phyloP scores from a whole-genome alignment of 2,888 invertebrate species.

The Drosophila recens region DNA sequence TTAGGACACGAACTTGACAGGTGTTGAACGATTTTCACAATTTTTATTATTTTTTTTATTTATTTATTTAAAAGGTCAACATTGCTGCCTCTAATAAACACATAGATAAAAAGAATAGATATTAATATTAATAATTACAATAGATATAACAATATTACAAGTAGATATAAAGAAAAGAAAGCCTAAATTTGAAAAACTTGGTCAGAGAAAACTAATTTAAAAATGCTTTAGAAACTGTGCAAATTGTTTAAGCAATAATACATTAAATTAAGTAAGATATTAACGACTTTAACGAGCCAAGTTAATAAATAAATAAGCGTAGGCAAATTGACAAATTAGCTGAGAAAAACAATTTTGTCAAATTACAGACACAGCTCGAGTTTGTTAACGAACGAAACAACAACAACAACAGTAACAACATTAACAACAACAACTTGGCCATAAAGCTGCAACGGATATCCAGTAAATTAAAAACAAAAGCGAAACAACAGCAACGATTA shows the following conservation, averaged over 20 bases:
- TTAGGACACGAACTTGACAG: conserved; percentile 55
- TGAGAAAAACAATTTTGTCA: conserved; percentile 50
- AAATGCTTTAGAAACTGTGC: conserved; percentile 3
- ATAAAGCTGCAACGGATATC: conserved; percentile 47
- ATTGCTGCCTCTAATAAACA: no score
- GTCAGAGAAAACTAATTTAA: conserved; percentile 30
- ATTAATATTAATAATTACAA: no score
- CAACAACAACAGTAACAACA: conserved; percentile 9
- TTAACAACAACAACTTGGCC: conserved; percentile 8
- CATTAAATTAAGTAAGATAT: conserved; percentile 24
- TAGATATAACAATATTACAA: no score
- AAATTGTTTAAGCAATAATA: conserved; percentile 41
- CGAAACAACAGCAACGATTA: conserved; percentile 27
- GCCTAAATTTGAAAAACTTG: conserved; percentile 23
- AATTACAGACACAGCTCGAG: conserved; percentile 21
- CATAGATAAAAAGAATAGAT: no score
- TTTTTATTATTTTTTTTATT: no score
- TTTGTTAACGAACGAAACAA: conserved; percentile 11
- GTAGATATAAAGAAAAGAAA: no score
- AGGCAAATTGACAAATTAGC: conserved; percentile 77
- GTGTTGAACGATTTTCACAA: conserved; percentile 47
- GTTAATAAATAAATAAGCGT: conserved; percentile 49
- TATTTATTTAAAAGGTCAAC: no score
- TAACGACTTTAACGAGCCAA: conserved; percentile 54
- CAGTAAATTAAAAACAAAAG: conserved; percentile 15